Conservation (phyloP, 2,113 vertebrate genomes). For the Elephas maximus region DNA sequence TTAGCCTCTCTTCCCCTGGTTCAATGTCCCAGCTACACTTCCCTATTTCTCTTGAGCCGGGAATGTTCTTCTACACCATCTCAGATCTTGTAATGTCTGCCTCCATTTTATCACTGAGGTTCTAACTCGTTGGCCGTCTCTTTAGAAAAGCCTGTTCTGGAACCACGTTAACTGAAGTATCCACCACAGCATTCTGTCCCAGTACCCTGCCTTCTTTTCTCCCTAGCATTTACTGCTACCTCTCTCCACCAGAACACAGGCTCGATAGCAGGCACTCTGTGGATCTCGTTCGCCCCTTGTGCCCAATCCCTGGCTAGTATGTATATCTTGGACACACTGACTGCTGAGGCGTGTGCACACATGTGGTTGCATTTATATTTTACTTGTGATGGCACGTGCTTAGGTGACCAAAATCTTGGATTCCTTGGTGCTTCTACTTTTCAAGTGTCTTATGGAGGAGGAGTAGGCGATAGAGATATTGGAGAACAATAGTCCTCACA, state of each 20-base stretch:
- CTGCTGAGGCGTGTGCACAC: neutral
- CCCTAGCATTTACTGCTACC: neutral
- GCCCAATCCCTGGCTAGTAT: too few relatives aligned
- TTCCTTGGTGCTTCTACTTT: neutral
- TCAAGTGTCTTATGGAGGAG: neutral
- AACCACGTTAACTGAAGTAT: neutral
- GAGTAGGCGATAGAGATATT: neutral
- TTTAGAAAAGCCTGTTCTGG: neutral
- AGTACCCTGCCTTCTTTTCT: neutral
- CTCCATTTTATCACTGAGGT: neutral
- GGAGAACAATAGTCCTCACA: neutral
- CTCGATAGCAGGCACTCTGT: neutral
- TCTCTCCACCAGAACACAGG: neutral
- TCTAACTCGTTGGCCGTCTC: neutral
- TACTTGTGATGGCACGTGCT: neutral
- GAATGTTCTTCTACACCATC: neutral
- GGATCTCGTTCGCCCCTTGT: neutral
- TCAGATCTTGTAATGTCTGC: neutral
- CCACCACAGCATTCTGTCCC: too few relatives aligned
- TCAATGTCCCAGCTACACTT: too few relatives aligned
- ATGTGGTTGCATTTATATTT: neutral
- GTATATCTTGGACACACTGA: neutral
- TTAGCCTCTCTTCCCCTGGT: rapidly evolving
- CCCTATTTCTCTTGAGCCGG: neutral
- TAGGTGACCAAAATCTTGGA: neutral